These are phyloP conservation scores for Hybos culiciformis DNA, from an alignment of 2,888 invertebrate genomes.

Conservation along the genomic window DNA sequence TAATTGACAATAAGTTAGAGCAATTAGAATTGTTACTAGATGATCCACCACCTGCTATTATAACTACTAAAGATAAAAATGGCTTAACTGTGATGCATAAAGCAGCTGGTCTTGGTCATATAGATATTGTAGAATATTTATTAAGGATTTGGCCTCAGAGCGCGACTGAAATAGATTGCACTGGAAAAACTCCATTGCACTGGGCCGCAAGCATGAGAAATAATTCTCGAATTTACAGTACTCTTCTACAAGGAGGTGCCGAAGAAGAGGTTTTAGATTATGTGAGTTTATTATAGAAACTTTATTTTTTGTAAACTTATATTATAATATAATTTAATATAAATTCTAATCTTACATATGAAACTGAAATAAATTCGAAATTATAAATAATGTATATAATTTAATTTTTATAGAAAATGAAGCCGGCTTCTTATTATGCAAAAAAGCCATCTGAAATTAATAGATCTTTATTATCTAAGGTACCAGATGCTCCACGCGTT, in stretches of 20 bases:
- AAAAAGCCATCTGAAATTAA: slow-evolving; percentile 66
- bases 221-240: slow-evolving; percentile 60
- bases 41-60: slow-evolving; percentile 54
- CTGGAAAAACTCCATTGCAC: slow-evolving; percentile 77
- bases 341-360: too few species aligned
- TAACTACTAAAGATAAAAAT: slow-evolving; percentile 63
- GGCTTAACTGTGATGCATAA: slow-evolving; percentile 80
- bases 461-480: slow-evolving; percentile 47
- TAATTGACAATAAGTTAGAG: slow-evolving; percentile 63
- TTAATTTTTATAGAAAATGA: slow-evolving; percentile 52
- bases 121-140: slow-evolving; percentile 60
- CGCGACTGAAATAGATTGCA: slow-evolving; percentile 57
- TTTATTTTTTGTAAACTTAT: background rate
- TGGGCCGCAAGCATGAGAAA: slow-evolving; percentile 74
- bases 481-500: slow-evolving; percentile 73
- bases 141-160: slow-evolving; percentile 54
- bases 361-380: background rate
- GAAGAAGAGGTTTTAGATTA: slow-evolving; percentile 72
- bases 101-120: slow-evolving; percentile 70
- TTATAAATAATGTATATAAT: background rate
- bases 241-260: slow-evolving; percentile 65
- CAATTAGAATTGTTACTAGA: slow-evolving; percentile 49
- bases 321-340: too few species aligned
- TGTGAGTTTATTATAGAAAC: slow-evolving; percentile 45
- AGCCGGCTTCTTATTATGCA: slow-evolving; percentile 65